Base-by-base conservation (phyloP, 2,797 vertebrate species). In the Sebastes iracundus region DNA sequence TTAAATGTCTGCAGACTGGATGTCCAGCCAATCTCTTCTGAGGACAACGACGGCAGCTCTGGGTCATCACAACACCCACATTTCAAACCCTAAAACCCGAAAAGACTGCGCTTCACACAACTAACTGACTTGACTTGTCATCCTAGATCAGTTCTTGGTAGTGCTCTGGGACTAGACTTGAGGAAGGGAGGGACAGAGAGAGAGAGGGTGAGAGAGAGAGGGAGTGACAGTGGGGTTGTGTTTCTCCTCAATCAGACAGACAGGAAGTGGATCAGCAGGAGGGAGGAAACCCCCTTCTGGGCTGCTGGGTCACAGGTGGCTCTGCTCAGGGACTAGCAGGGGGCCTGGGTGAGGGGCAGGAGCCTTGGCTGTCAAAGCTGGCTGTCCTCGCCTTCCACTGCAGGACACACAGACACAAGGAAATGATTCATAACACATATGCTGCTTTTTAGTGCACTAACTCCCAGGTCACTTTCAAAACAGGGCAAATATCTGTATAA, bases 351-450 rank as follows among this genome's bases (percentile, higher is more conserved):
- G 98, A 99, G 18, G 98, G 97, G 87, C 98, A 98, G 33, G 98
- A 99, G 42, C 98, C 97, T 92, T 99, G 97, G 90, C 98, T 99
- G 96, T 99, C 98, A 62, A 99, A 98, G 93, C 98, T 99, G 56
- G 98, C 97, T 8, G 98, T 97, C 84, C 97, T 97, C 77, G 97
- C 97, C 84, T 99, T 98, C 98, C 98, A 99, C 98, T 99, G 96
- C 71, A 86, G 83, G 75, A 86, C 55, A 86, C 68, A 86, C 79
- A 91, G 7, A 90, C 79, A 88, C 77, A 83, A 72, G 59, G 72
- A 72, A 55, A 12, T 56, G 67, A 90, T 88, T 90, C 85, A 90
- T 80, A 59, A 28, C 66, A 23, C 77, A 84, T 25, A 64, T 53
- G 72, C 33, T 66, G 46, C 18, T 42, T n/a, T 28, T 20, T 60